Base-by-base conservation (phyloP, 2,888 invertebrate species). In the Epistrophella euchroma region DNA sequence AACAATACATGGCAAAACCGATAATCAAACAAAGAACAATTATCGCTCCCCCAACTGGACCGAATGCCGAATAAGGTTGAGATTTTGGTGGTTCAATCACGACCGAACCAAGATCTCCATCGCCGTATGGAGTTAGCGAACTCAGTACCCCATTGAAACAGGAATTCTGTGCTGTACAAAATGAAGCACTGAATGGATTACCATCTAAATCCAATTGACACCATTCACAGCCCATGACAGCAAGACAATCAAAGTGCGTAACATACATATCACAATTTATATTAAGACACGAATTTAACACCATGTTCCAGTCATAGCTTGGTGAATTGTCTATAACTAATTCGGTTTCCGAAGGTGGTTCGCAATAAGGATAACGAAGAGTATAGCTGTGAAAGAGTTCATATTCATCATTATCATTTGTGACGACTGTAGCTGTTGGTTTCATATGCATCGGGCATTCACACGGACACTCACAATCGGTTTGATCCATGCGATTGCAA, bases 381-480 rank as follows among this genome's bases (percentile, higher is more conserved):
- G 91, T 90, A 47, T 91, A 91, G 58, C 90, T 91, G 7, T 88
- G 87, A 76, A 89, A 50, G 11, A 79, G 19, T 40, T 73, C 64
- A 43, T 37, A 68, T 15, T 43, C 28, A 35, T 72, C 43, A 22
- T 72, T 50, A n/a, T 4, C 19, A n/a, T 19, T 13, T 28, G 13
- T 17, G 32, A 6, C n/a, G 13, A 15, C 17, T 28, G 40, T 47
- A 5, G 22, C 28, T 7, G 40, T 22, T 11, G 25, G n/a, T 15
- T 88, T 85, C 0, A 91, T 84, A 19, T 91, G 88, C 90, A 94
- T 93, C 83, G 93, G 96, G 90, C 98, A 98, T 92, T 98, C 98
- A 91, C 98, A 98, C 0, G 98, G 98, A 90, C 98, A 98, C 92
- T 98, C 98, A 89, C 98, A 98, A 90, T 98, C 98, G 4, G 95